A percentile compares a stretch with the other conserved stretches of the same genome.
Evolutionary conservation across 2,797 vertebrate genomes (phyloP).

Genomic region (Gephyroberyx darwinii): DNA sequence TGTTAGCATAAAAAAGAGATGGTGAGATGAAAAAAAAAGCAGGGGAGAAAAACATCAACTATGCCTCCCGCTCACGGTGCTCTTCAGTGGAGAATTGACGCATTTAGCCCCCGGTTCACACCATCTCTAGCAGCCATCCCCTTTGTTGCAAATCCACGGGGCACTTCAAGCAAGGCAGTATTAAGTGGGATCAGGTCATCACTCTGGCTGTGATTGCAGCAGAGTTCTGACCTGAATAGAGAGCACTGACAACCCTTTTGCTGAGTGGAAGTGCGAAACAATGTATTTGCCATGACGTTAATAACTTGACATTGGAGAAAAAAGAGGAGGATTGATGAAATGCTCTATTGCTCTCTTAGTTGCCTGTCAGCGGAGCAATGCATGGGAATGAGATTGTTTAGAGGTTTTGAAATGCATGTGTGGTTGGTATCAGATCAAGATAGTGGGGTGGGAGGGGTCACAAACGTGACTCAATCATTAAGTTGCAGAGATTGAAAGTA

Average conservation of each 20-base stretch:
- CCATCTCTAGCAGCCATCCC: conserved; percentile 29
- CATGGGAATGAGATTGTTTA: background rate
- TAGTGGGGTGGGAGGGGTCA: background rate
- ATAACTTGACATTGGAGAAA: conserved; percentile 10
- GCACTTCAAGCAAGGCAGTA: conserved; percentile 55
- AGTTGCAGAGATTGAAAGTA: conserved; percentile 4
- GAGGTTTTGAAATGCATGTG: background rate
- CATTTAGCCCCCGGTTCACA: conserved; percentile 52
- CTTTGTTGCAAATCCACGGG: conserved; percentile 59
- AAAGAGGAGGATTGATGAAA: conserved; percentile 10
- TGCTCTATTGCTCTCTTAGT: background rate
- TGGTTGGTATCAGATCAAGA: background rate
- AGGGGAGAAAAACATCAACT: conserved; percentile 1
- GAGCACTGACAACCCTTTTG: conserved; percentile 35
- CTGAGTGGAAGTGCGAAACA: conserved; percentile 24
- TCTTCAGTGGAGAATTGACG: conserved; percentile 40
- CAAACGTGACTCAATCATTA: background rate
- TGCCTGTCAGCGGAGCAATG: background rate
- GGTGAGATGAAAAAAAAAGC: conserved; percentile 5
- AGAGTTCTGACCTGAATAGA: conserved; percentile 59
- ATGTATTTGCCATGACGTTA: conserved; percentile 19
- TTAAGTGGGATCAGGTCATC: conserved; percentile 73
- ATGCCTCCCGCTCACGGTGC: conserved; percentile 25
- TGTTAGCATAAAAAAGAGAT: conserved; percentile 14
- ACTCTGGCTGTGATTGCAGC: conserved; percentile 61